Evolutionary conservation across 1,140 invertebrate species (phyloP).

Genomic region (Whitmania pigra): DNA sequence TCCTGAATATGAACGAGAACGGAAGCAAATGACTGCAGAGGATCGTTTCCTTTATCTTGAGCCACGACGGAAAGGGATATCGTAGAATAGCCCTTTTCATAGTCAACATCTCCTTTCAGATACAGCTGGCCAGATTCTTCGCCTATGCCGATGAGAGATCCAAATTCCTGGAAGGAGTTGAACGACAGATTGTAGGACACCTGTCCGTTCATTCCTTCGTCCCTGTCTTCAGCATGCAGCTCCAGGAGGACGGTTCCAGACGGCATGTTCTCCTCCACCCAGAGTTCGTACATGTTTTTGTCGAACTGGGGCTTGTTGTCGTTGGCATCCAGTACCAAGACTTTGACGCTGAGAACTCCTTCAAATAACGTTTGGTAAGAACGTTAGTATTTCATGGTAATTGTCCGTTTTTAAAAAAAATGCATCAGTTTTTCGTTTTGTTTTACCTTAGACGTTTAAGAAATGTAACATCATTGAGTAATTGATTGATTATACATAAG

Average conservation of each 20-base stretch:
- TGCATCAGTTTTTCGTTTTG: too few species aligned
- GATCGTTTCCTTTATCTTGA: conserved; percentile 19
- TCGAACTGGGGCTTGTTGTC: conserved; percentile 42
- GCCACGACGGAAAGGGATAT: conserved; percentile 20
- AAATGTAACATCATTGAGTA: too few species aligned
- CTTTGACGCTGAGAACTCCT: conserved; percentile 19
- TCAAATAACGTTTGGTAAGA: not conserved
- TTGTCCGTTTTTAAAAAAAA: too few species aligned
- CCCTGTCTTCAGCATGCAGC: conserved; percentile 51
- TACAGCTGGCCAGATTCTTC: conserved; percentile 18
- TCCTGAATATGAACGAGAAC: conserved; percentile 45
- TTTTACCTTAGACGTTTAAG: too few species aligned
- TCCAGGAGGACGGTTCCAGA: conserved; percentile 67
- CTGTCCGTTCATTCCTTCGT: conserved; percentile 34
- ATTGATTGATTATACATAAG: too few species aligned
- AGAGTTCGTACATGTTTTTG: conserved; percentile 42
- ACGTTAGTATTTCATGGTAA: not conserved
- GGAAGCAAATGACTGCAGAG: conserved; percentile 14
- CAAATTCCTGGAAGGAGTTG: conserved; percentile 19
- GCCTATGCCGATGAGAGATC: conserved; percentile 16
- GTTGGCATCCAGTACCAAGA: conserved; percentile 31
- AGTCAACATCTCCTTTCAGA: conserved; percentile 18
- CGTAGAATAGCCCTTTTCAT: conserved; percentile 12
- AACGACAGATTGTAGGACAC: conserved; percentile 60
- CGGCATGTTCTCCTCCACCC: conserved; percentile 74